Percentiles rank a stretch among this genome's conserved stretches.
Evolutionary conservation across 1,140 invertebrate species (phyloP).

Genomic region (Bombus difficillimus): DNA sequence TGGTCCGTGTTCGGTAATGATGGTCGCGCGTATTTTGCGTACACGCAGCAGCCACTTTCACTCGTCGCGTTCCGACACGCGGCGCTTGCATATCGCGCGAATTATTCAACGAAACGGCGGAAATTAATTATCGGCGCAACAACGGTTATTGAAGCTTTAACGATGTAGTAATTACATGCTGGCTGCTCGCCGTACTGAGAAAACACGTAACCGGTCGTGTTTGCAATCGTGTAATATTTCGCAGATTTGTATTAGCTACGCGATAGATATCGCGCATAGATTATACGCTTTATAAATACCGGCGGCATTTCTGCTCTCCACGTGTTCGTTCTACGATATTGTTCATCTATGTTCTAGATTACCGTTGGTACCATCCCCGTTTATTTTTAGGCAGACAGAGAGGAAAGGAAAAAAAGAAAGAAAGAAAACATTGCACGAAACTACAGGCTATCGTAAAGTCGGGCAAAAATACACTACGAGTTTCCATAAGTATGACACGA

Average conservation of each 20-base stretch:
- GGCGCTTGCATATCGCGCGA: neutral
- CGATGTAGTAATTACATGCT: conserved; percentile 40
- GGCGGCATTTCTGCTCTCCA: too few species aligned
- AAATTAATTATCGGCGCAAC: conserved; percentile 44
- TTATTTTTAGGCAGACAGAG: conserved; percentile 21
- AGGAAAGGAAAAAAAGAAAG: neutral
- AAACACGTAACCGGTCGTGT: neutral
- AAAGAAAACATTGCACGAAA: neutral
- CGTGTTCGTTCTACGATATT: neutral
- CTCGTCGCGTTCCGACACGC: neutral
- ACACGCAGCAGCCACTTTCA: neutral
- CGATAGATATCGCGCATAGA: conserved; percentile 14
- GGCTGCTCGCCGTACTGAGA: neutral
- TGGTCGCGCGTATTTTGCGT: neutral
- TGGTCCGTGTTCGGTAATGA: neutral
- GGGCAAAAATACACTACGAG: conserved; percentile 1
- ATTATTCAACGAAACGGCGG: conserved; percentile 24
- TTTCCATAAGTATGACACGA: conserved; percentile 3
- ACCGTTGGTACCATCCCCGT: neutral
- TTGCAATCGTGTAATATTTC: conserved; percentile 35
- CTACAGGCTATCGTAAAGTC: neutral
- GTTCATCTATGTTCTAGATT: neutral
- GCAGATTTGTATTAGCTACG: conserved; percentile 23
- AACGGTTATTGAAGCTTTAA: conserved; percentile 32
- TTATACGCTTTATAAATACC: conserved; percentile 20